Conservation (phyloP, 2,888 invertebrate species). For the Cylloceria caligata region DNA sequence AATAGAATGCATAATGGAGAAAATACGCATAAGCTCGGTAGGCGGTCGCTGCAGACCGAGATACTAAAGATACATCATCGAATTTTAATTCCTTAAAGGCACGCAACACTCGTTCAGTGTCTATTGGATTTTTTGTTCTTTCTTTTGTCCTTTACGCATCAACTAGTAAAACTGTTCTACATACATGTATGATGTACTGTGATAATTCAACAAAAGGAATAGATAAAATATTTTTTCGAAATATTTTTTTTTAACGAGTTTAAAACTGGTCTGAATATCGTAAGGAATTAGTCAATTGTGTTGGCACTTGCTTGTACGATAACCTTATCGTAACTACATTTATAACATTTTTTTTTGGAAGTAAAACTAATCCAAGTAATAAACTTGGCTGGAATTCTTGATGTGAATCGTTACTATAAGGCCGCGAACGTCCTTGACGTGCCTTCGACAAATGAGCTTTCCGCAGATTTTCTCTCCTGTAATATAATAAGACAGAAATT, state of each 20-base stretch:
- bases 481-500: constrained; percentile 71
- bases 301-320: constrained; percentile 61
- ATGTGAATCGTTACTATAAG: constrained; percentile 89
- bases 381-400: constrained; percentile 80
- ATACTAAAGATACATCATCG: constrained; percentile 37
- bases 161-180: constrained; percentile 39
- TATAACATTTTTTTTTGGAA: constrained; percentile 49
- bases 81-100: constrained; percentile 60
- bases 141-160: constrained; percentile 53
- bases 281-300: constrained; percentile 49
- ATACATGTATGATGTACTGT: constrained; percentile 36
- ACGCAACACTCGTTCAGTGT: constrained; percentile 57
- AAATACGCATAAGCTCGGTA: constrained; percentile 54
- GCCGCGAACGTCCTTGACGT: constrained; percentile 90
- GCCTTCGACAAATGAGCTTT: constrained; percentile 90
- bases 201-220: constrained; percentile 32
- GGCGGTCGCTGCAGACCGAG: constrained; percentile 45
- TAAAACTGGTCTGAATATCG: constrained; percentile 19
- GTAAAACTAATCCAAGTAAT: constrained; percentile 79
- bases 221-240: constrained; percentile 18
- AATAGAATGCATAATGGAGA: constrained; percentile 55
- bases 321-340: constrained; percentile 39
- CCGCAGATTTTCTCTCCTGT: constrained; percentile 88
- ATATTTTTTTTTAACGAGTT: constrained; percentile 26
- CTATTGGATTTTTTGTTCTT: constrained; percentile 49